These are phyloP conservation scores for Melanogrammus aeglefinus DNA, from an alignment of 2,797 vertebrate species.

Conservation along the genomic window DNA sequence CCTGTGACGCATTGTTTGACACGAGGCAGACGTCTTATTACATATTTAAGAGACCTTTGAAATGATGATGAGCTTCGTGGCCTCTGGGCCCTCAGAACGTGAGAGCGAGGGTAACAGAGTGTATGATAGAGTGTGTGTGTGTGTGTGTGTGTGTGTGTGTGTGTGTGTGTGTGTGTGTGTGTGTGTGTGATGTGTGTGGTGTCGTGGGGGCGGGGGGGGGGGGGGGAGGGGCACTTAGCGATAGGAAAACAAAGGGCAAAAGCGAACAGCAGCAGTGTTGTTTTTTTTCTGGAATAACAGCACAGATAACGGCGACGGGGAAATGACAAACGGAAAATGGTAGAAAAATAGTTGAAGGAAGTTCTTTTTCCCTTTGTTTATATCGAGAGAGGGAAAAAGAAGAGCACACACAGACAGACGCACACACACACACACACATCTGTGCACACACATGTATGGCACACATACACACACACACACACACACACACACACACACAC, in stretches of 20 bases:
- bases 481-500: no score
- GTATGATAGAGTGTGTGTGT: constrained; percentile 32
- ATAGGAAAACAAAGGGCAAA: constrained; percentile 33
- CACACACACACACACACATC: no score
- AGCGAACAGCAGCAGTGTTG: not conserved
- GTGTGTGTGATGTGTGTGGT: no score
- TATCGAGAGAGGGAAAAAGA: not conserved
- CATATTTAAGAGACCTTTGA: constrained; percentile 77
- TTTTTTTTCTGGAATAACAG: constrained; percentile 50
- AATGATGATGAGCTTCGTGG: constrained; percentile 77
- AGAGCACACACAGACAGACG: no score
- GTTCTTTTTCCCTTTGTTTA: no score
- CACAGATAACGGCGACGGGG: constrained; percentile 27
- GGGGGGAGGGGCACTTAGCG: constrained; percentile 10
- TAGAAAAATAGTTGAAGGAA: not conserved
- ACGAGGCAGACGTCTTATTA: constrained; percentile 70
- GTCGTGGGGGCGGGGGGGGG: no score
- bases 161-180: no score
- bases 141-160: constrained; percentile 9
- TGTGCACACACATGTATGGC: no score
- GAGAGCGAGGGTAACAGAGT: constrained; percentile 37
- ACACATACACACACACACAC: not conserved
- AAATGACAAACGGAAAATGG: constrained; percentile 22
- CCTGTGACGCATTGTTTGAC: constrained; percentile 71
- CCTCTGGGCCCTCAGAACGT: constrained; percentile 53